Conservation (phyloP, 1,140 invertebrate species). For the Cataglyphis hispanica region DNA sequence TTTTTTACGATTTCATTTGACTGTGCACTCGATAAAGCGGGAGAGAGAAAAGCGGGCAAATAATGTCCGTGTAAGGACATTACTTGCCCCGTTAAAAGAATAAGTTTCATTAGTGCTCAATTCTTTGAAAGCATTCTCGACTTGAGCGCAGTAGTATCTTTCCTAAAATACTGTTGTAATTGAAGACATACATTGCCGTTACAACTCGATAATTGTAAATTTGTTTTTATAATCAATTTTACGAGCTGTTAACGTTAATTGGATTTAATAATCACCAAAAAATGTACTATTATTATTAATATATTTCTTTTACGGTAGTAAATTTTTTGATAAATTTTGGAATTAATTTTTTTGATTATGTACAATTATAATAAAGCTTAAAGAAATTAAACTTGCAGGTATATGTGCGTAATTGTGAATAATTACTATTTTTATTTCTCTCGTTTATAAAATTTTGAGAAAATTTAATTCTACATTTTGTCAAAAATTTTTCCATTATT, state of each 20-base stretch:
- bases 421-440: too few relatives aligned
- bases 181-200: conserved; percentile 39
- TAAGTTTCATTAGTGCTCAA: conserved; percentile 52
- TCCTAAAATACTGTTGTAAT: conserved; percentile 32
- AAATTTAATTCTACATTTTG: neutral
- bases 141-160: conserved; percentile 37
- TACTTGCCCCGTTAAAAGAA: conserved; percentile 45
- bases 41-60: too few relatives aligned
- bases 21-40: conserved; percentile 43
- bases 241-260: conserved; percentile 16
- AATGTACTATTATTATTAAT: neutral
- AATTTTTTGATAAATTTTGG: neutral
- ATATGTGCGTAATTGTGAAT: too few relatives aligned
- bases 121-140: conserved; percentile 37
- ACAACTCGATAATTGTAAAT: conserved; percentile 33
- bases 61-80: conserved; percentile 22
- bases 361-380: too few relatives aligned
- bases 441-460: neutral
- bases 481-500: neutral
- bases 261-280: conserved; percentile 1
- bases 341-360: neutral
- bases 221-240: conserved; percentile 38
- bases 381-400: too few relatives aligned
- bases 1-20: conserved; percentile 47
- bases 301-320: neutral